phyloP scores from a whole-genome alignment of 2,888 invertebrate genomes.

The Strigamia maritima region DNA sequence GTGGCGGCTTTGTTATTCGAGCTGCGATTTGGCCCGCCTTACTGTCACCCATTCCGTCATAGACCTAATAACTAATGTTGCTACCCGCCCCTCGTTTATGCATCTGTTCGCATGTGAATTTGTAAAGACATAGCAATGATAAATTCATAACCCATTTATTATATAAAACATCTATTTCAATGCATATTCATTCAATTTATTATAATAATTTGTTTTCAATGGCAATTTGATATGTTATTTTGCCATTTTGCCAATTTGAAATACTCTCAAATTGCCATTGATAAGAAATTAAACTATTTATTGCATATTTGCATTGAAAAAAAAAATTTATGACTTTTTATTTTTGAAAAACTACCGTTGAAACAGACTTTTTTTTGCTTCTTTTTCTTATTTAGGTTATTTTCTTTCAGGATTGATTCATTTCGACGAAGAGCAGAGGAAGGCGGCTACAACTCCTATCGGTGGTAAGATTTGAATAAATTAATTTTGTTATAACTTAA shows the following conservation, averaged over 20 bases:
- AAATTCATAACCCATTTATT: not conserved
- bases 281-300: no score
- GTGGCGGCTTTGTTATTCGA: slow-evolving; percentile 4
- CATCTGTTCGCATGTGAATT: not conserved
- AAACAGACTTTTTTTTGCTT: not conserved
- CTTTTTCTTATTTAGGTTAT: slow-evolving; percentile 1
- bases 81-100: not conserved
- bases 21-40: not conserved
- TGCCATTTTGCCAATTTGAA: no score
- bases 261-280: no score
- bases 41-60: not conserved
- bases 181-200: no score
- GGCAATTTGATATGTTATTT: no score
- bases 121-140: not conserved
- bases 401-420: slow-evolving; percentile 27
- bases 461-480: slow-evolving; percentile 12
- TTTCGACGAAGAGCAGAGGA: slow-evolving; percentile 34
- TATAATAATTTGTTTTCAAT: no score
- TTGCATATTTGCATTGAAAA: not conserved
- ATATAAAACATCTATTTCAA: no score
- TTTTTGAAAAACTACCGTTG: not conserved
- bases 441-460: slow-evolving; percentile 24
- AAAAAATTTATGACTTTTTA: not conserved
- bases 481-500: not conserved
- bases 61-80: not conserved